phyloP scores from a whole-genome alignment of 2,888 invertebrate genomes.

The Ophioninae sp. region DNA sequence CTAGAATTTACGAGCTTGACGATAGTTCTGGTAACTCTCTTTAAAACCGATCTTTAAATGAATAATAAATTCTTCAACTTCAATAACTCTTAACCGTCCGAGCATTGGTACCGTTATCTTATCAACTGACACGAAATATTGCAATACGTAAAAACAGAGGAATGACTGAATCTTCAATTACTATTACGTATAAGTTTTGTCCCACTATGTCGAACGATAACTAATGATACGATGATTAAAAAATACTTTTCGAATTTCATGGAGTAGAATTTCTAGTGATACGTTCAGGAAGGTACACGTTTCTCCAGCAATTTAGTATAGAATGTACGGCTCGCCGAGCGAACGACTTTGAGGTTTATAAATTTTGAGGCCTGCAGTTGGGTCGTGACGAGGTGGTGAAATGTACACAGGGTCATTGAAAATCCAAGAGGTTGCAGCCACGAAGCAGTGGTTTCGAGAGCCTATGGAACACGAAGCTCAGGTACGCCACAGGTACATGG shows the following conservation, averaged over 20 bases:
- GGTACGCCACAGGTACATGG: background rate
- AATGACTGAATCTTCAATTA: no score
- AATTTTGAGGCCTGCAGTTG: background rate
- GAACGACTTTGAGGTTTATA: background rate
- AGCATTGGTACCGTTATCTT: no score
- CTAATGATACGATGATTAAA: background rate
- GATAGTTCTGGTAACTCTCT: no score
- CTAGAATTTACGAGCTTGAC: no score
- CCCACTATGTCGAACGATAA: background rate
- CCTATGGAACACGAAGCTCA: background rate
- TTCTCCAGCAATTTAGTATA: background rate
- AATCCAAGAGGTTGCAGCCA: background rate
- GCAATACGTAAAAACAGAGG: no score
- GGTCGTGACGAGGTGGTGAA: background rate
- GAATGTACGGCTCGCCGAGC: background rate
- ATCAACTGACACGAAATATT: no score
- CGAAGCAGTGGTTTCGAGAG: background rate
- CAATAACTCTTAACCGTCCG: no score
- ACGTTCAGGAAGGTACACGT: background rate
- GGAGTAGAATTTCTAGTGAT: background rate
- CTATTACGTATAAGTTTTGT: background rate
- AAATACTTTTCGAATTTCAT: background rate
- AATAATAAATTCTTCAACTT: no score
- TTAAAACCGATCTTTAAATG: no score
- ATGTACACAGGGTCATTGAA: slow-evolving; percentile 1